Base-by-base conservation (phyloP, 2,888 invertebrate species). In the Ochropleura plecta region DNA sequence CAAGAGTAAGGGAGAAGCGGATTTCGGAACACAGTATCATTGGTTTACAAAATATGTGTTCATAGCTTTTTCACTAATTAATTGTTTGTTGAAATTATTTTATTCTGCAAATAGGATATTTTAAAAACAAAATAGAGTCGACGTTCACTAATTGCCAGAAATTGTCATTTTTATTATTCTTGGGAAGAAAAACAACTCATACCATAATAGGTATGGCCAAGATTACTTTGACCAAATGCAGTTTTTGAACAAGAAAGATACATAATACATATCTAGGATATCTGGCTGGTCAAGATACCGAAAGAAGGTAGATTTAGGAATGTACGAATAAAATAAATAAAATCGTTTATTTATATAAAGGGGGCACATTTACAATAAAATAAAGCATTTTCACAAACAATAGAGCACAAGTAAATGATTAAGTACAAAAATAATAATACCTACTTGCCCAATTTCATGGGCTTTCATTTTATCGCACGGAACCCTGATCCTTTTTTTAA, bases 1-100 rank as follows among this genome's bases (percentile, higher is more conserved):
- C 67, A 82, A 84, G 40, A 44, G 60, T 16, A 42, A 1, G 48
- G 40, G 72, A 62, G 7, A 9, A 84, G 89, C 83, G 84, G 12
- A 5, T 67, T 55, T 57, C 51, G 4, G 1, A 59, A 20, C 16
- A 16, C 2, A 20, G 40, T n/a, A 30, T 16, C 3, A 30, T 55
- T 55, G 42, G 16, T 20, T 9, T 3, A 16, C 8, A 16, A 16
- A n/a, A n/a, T 63, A 46, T 5, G 5, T 30, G 30, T 5, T 10
- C 7, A 12, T 18, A 40, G 30, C 20, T 18, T 48, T 14, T 63
- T 20, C 44, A 20, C 14, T 14, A 44, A 46, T 44, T 63, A 16
- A 9, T 60, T 46, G 8, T 46, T 46, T 46, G 46, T 46, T 46
- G 9, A 46, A 46, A 8, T 46, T 6, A 46, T 10, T 53, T 53